Evolutionary conservation across 35 echinoderm and acorn worm genomes (phyloP).

Genomic region (Strongylocentrotus purpuratus): DNA sequence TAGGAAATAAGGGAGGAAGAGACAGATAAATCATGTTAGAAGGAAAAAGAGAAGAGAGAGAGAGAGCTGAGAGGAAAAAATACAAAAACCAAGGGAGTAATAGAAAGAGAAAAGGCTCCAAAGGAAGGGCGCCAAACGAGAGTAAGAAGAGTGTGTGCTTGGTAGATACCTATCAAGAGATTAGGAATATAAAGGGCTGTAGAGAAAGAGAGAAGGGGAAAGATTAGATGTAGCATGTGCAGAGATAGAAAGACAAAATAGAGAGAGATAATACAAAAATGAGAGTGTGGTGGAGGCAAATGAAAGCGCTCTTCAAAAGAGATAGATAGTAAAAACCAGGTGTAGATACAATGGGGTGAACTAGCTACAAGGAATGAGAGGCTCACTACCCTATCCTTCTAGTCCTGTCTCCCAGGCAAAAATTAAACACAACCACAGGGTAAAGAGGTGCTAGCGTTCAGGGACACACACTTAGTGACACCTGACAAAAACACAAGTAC

Average conservation of each 20-base stretch:
- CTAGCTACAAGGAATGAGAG: neutral
- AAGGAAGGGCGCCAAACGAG: too few relatives aligned
- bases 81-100: too few relatives aligned
- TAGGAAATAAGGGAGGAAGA: neutral
- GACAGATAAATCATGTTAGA: neutral
- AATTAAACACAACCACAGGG: neutral
- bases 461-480: slow-evolving; percentile 29
- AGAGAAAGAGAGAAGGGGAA: neutral
- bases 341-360: neutral
- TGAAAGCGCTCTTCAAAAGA: neutral
- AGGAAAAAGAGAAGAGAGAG: neutral
- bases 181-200: neutral
- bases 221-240: neutral
- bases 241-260: neutral
- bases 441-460: neutral
- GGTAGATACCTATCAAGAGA: neutral
- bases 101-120: too few relatives aligned
- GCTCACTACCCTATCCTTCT: neutral
- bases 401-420: neutral
- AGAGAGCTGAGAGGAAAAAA: neutral
- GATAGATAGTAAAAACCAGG: neutral
- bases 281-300: neutral
- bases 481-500: slow-evolving; percentile 27
- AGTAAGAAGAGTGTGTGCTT: neutral
- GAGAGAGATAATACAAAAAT: neutral